Percentiles rank a stretch among this genome's conserved stretches.
These are phyloP conservation scores for Salvator merianae DNA, from an alignment of 2,113 vertebrate genomes.

Conservation along the genomic window DNA sequence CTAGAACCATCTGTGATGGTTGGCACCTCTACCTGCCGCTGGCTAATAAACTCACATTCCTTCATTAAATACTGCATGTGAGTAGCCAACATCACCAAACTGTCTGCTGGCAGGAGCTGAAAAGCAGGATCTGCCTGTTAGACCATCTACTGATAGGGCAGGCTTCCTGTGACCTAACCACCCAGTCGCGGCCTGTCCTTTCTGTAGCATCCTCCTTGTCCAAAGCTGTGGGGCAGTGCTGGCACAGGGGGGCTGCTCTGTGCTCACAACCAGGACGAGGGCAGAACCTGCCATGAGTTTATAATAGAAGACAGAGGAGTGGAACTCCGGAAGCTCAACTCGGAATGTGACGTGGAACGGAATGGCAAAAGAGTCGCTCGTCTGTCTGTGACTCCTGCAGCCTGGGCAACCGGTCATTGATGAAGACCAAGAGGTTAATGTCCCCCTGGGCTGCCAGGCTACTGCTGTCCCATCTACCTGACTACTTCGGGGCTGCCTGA, in stretches of 20 bases:
- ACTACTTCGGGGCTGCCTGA: background rate
- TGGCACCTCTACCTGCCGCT: no score
- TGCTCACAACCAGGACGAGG: background rate
- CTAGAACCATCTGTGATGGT: no score
- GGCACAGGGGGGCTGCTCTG: accelerated
- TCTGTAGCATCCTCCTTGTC: background rate
- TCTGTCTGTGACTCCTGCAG: background rate
- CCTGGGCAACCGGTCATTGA: slow-evolving; percentile 1
- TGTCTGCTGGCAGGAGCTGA: background rate
- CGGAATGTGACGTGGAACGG: background rate
- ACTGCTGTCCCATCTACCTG: background rate
- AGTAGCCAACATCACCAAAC: no score
- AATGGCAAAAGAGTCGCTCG: background rate
- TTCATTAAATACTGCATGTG: no score
- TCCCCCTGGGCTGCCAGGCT: background rate
- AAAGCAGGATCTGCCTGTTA: background rate
- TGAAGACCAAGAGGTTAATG: background rate
- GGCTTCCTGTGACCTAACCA: background rate
- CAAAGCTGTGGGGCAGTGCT: no score
- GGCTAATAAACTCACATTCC: no score
- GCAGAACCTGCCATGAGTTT: background rate
- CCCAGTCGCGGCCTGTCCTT: background rate
- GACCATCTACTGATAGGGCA: background rate
- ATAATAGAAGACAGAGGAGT: background rate
- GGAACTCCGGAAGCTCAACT: background rate